Evolutionary conservation across 2,888 invertebrate species (phyloP).

Genomic region (Orthosia gracilis): DNA sequence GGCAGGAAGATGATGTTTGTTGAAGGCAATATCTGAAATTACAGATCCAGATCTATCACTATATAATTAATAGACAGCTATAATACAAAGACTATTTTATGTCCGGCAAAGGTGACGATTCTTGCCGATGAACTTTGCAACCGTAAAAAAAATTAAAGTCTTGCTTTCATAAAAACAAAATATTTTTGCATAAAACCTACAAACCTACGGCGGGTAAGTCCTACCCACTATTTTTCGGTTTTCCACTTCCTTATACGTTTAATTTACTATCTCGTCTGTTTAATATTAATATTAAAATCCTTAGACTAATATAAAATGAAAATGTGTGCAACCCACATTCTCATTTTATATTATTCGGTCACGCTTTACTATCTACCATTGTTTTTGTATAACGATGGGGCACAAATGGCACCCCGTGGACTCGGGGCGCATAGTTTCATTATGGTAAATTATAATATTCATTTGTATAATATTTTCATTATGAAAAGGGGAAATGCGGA

Average conservation of each 20-base stretch:
- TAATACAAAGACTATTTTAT: too few species aligned
- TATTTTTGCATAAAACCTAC: too few species aligned
- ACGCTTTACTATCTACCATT: neutral
- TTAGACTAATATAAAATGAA: neutral
- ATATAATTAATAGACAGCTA: too few species aligned
- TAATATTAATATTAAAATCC: neutral
- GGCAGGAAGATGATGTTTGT: too few species aligned
- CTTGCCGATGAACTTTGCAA: too few species aligned
- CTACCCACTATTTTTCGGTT: neutral
- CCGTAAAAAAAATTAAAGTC: too few species aligned
- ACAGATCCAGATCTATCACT: too few species aligned
- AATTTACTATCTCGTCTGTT: neutral
- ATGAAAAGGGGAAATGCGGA: neutral
- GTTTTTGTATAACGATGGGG: conserved; percentile 22
- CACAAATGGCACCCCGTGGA: conserved; percentile 9
- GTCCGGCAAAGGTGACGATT: too few species aligned
- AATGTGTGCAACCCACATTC: conserved; percentile 1
- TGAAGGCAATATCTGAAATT: too few species aligned
- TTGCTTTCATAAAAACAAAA: too few species aligned
- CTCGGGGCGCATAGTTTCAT: conserved; percentile 10
- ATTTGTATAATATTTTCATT: conserved; percentile 11
- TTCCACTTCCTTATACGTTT: too few species aligned
- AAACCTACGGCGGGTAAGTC: too few species aligned
- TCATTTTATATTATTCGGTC: conserved; percentile 25
- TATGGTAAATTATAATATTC: neutral